Evolutionary conservation across 2,113 vertebrate genomes (phyloP).

Genomic region (Callipepla squamata): DNA sequence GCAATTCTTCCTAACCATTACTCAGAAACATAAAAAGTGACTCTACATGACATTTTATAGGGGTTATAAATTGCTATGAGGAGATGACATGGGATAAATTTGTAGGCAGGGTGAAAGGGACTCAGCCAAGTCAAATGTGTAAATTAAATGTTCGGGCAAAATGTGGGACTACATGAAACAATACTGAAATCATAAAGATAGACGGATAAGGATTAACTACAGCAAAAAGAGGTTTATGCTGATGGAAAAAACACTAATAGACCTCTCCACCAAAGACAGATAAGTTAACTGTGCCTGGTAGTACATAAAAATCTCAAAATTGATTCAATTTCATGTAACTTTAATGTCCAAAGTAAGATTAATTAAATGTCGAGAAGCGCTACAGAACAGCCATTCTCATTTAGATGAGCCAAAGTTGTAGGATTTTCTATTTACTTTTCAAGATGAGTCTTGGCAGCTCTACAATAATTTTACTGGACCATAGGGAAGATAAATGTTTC

Average conservation of each 20-base stretch:
- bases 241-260: constrained; percentile 20
- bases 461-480: constrained; percentile 50
- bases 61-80: constrained; percentile 83
- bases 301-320: constrained; percentile 1
- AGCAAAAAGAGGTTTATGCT: constrained; percentile 29
- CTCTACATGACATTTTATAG: constrained; percentile 82
- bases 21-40: constrained; percentile 81
- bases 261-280: neutral
- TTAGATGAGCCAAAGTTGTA: constrained; percentile 12
- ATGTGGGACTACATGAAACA: constrained; percentile 66
- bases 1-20: constrained; percentile 81
- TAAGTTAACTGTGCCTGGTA: neutral
- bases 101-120: constrained; percentile 78
- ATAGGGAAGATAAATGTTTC: constrained; percentile 37
- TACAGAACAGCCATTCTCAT: neutral
- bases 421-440: constrained; percentile 50
- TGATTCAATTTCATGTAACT: neutral
- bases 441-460: constrained; percentile 56
- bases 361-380: neutral
- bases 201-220: constrained; percentile 32
- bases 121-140: constrained; percentile 75
- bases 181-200: constrained; percentile 66
- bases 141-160: constrained; percentile 76
- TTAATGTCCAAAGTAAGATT: neutral
- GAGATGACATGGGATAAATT: constrained; percentile 86